phyloP scores from a whole-genome alignment of 1,140 invertebrate genomes.

The Globodera ellingtonae region DNA sequence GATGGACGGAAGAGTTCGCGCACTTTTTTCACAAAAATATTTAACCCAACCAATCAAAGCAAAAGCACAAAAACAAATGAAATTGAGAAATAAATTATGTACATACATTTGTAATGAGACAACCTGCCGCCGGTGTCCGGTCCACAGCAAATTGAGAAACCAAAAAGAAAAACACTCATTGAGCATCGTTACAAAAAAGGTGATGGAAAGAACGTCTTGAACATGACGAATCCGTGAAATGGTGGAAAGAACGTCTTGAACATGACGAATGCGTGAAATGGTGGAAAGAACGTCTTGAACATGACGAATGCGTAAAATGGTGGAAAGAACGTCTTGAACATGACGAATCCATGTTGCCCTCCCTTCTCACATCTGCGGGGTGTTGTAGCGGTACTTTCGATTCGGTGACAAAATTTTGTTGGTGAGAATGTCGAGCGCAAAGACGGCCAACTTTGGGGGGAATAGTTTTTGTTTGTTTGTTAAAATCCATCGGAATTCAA shows the following conservation, averaged over 20 bases:
- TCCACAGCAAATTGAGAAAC: no score
- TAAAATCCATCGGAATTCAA: neutral
- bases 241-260: neutral
- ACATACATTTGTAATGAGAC: no score
- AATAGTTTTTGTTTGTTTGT: no score
- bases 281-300: neutral
- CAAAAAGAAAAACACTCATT: slow-evolving; percentile 5
- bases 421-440: slow-evolving; percentile 42
- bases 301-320: no score
- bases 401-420: slow-evolving; percentile 40
- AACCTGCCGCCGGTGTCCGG: no score
- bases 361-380: slow-evolving; percentile 7
- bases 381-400: slow-evolving; percentile 36
- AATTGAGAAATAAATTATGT: no score
- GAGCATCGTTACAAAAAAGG: neutral
- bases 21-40: no score
- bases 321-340: neutral
- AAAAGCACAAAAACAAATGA: no score
- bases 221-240: neutral
- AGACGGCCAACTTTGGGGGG: slow-evolving; percentile 30
- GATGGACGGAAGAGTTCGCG: no score
- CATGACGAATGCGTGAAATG: no score
- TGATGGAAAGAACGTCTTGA: neutral
- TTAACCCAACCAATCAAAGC: no score
- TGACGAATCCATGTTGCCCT: neutral